phyloP scores from a whole-genome alignment of 1,140 invertebrate species.

The Zeugodacus cucurbitae region DNA sequence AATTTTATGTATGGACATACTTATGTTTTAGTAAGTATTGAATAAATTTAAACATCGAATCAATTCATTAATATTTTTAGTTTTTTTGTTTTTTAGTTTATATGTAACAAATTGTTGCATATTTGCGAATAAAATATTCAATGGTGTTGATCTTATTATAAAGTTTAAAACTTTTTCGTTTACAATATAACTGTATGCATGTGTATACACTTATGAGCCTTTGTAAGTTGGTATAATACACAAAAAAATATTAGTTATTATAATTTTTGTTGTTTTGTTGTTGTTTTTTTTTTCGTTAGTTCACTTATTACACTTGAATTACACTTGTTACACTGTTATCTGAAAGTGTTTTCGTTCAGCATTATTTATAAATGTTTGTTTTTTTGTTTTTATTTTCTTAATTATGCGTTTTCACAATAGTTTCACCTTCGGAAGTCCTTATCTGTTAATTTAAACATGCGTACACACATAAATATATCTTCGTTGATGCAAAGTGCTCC shows the following conservation, averaged over 20 bases:
- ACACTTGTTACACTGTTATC: not conserved
- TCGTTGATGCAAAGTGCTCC: not conserved
- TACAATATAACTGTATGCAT: not conserved
- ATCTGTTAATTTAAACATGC: not conserved
- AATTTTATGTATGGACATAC: not conserved
- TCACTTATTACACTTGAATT: too few relatives aligned
- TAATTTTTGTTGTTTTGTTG: not conserved
- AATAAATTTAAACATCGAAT: not conserved
- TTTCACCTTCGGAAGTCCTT: not conserved
- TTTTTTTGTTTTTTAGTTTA: too few relatives aligned
- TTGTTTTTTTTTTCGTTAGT: not conserved
- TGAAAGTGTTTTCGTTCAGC: not conserved
- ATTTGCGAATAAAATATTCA: conserved; percentile 6
- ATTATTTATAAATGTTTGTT: not conserved
- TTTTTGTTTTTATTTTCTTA: too few relatives aligned
- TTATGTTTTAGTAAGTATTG: not conserved
- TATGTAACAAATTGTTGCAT: not conserved
- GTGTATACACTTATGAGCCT: not conserved
- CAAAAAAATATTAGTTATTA: not conserved
- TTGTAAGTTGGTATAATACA: conserved; percentile 7
- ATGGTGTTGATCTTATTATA: not conserved
- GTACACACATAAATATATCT: not conserved
- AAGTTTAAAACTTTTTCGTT: conserved; percentile 38
- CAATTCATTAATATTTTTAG: not conserved
- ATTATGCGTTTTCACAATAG: not conserved